Evolutionary conservation across 1,140 invertebrate genomes (phyloP).

Genomic region (Drosophila pruinosa): DNA sequence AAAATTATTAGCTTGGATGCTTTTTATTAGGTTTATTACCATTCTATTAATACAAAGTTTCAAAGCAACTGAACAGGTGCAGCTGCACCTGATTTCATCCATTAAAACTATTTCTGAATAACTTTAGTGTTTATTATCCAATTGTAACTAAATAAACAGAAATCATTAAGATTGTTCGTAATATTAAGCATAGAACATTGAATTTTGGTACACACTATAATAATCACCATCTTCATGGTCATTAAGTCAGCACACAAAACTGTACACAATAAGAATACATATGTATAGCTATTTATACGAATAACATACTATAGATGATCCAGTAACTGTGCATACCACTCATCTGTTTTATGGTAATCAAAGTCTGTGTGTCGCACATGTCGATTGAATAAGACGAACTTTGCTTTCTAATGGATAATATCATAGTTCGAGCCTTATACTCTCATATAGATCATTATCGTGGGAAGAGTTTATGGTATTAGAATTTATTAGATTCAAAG

Average conservation of each 20-base stretch:
- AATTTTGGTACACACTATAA: too few species aligned
- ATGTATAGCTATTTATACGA: not conserved
- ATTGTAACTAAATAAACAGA: too few species aligned
- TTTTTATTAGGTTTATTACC: too few species aligned
- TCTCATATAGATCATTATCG: constrained; percentile 12
- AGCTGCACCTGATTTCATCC: too few species aligned
- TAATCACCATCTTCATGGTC: not conserved
- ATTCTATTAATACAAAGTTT: too few species aligned
- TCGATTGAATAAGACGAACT: constrained; percentile 8
- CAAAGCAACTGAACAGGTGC: too few species aligned
- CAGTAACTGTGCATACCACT: constrained; percentile 79
- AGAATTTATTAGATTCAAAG: not conserved
- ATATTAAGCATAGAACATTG: too few species aligned
- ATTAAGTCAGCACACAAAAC: not conserved
- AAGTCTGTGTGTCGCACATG: constrained; percentile 76
- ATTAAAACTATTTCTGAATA: too few species aligned
- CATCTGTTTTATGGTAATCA: constrained; percentile 70
- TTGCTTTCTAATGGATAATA: not conserved
- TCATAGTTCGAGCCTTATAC: not conserved
- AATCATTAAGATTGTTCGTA: too few species aligned
- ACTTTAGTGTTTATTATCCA: too few species aligned
- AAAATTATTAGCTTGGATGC: too few species aligned
- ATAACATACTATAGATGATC: constrained; percentile 80
- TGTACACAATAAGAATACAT: not conserved
- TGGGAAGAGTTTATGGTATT: not conserved